Evolutionary conservation across 2,888 invertebrate genomes (phyloP).

Genomic region (Pocota personata): DNA sequence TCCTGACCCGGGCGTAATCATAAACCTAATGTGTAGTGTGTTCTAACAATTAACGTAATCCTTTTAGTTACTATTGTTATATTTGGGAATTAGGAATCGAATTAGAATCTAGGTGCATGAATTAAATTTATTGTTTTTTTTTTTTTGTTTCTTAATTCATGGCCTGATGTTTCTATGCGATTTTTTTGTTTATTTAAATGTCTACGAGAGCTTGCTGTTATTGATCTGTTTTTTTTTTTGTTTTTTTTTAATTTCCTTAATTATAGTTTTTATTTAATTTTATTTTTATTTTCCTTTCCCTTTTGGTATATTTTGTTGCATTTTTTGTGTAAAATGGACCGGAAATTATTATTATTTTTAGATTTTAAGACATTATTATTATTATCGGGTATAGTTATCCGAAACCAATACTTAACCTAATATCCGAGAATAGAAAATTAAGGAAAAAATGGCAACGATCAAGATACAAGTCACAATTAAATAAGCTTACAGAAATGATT

Average conservation of each 20-base stretch:
- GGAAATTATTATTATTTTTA: conserved; percentile 72
- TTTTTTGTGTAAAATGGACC: conserved; percentile 75
- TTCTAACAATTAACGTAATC: conserved; percentile 48
- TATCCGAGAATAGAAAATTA: no score
- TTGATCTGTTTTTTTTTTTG: no score
- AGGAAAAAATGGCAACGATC: no score
- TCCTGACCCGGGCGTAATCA: conserved; percentile 39
- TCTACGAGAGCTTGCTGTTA: conserved; percentile 61
- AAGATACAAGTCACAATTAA: no score
- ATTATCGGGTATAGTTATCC: no score
- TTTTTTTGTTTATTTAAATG: conserved; percentile 45
- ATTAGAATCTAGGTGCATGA: conserved; percentile 58
- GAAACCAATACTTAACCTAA: no score
- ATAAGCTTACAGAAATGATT: no score
- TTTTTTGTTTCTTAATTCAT: conserved; percentile 47
- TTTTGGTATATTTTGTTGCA: conserved; percentile 70
- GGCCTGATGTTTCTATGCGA: conserved; percentile 43
- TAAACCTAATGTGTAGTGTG: conserved; percentile 46
- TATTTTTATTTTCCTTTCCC: conserved; percentile 51
- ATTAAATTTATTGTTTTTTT: no score
- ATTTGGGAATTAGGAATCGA: conserved; percentile 52
- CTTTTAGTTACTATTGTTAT: conserved; percentile 48
- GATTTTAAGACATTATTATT: conserved; percentile 57
- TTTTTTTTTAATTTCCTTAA: conserved; percentile 56
- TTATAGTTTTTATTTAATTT: conserved; percentile 37